These are phyloP conservation scores for Rhingia campestris DNA, from an alignment of 2,888 invertebrate species.

Conservation along the genomic window DNA sequence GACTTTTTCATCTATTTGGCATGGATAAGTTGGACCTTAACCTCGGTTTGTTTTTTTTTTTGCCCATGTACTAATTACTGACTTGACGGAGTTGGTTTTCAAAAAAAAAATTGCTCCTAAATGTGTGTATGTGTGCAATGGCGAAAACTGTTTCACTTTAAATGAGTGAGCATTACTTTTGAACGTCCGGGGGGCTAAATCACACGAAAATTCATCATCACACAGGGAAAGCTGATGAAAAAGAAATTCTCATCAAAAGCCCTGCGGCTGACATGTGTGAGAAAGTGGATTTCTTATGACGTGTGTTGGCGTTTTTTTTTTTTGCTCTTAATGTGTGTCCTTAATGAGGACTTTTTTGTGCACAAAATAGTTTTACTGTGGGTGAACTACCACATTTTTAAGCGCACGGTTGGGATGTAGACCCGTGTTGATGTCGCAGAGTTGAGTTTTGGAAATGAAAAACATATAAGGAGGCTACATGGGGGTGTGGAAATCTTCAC, in stretches of 20 bases:
- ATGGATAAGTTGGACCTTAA: slow-evolving; percentile 10
- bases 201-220: slow-evolving; percentile 2
- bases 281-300: slow-evolving; percentile 4
- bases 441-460: slow-evolving; percentile 24
- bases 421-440: slow-evolving; percentile 27
- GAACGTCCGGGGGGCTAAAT: not conserved
- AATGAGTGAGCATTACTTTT: slow-evolving; percentile 16
- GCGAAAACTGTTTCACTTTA: not conserved
- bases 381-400: slow-evolving; percentile 5
- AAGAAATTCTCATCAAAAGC: slow-evolving; percentile 3
- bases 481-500: too few species aligned
- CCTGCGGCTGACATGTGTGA: slow-evolving; percentile 37
- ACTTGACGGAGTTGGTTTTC: slow-evolving; percentile 11
- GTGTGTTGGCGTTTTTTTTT: too few species aligned
- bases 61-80: slow-evolving; percentile 41
- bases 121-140: not conserved
- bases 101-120: slow-evolving; percentile 1
- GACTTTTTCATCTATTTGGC: slow-evolving; percentile 14
- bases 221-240: not conserved
- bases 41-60: slow-evolving; percentile 8
- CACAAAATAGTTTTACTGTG: not conserved
- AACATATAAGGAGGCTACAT: not conserved
- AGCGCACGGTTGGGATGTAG: slow-evolving; percentile 10
- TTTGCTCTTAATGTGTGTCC: slow-evolving; percentile 12
- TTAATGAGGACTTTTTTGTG: slow-evolving; percentile 29